phyloP scores from a whole-genome alignment of 2,113 vertebrate genomes.

The Dinomys branickii region DNA sequence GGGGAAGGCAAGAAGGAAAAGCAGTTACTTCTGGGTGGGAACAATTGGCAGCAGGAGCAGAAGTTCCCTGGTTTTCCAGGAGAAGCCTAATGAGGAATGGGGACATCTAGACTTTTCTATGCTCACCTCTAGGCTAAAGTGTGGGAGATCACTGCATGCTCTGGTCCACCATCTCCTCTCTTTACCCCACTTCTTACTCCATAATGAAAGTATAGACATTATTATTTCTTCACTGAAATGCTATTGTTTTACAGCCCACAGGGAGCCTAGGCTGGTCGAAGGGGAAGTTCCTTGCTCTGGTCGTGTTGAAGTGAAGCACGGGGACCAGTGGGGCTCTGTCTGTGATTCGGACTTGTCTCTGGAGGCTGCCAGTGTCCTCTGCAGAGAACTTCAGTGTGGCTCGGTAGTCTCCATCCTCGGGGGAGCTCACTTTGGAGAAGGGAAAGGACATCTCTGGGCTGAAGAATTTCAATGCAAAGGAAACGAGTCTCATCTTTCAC shows the following conservation, averaged over 20 bases:
- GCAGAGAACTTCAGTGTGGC: constrained; percentile 85
- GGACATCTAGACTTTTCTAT: neutral
- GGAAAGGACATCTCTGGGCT: constrained; percentile 79
- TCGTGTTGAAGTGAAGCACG: constrained; percentile 83
- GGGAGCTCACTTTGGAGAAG: constrained; percentile 75
- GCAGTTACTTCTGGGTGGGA: neutral
- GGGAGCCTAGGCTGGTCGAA: constrained; percentile 76
- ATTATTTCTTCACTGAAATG: neutral
- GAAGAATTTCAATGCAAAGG: constrained; percentile 85
- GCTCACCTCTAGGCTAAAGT: neutral
- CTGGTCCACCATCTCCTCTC: neutral
- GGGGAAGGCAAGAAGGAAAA: neutral
- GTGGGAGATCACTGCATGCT: neutral
- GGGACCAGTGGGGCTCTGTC: constrained; percentile 77
- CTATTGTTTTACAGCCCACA: constrained; percentile 77
- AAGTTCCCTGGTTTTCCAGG: neutral
- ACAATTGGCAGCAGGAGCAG: neutral
- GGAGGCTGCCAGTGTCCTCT: constrained; percentile 83
- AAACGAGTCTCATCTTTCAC: constrained; percentile 78
- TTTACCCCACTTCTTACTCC: neutral
- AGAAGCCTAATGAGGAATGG: neutral
- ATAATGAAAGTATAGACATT: neutral
- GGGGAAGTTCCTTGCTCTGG: constrained; percentile 84
- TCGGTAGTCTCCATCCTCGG: constrained; percentile 64
- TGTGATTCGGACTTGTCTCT: constrained; percentile 85